Evolutionary conservation across 2,797 vertebrate genomes (phyloP).

Genomic region (Malurus leucopterus): DNA sequence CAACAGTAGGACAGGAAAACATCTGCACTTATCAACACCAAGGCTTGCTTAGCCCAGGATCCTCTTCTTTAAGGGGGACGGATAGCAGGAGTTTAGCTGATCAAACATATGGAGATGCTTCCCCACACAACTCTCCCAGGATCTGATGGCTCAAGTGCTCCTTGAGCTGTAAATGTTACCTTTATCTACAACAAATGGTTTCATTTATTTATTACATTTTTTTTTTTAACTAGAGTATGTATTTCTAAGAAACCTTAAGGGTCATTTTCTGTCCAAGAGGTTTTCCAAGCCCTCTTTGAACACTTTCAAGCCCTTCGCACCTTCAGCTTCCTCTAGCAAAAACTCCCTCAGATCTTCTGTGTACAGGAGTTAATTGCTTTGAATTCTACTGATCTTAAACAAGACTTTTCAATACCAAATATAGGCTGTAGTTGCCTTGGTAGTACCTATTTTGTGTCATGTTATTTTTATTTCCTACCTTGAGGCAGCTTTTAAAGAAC

Average conservation of each 20-base stretch:
- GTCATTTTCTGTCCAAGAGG: not conserved
- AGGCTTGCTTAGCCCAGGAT: not conserved
- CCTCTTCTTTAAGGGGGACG: not conserved
- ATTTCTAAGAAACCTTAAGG: not conserved
- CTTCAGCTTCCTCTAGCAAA: not conserved
- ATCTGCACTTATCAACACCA: not conserved
- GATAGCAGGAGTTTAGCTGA: not conserved
- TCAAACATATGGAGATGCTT: not conserved
- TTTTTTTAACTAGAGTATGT: not conserved
- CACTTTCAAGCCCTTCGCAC: not conserved
- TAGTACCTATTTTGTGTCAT: not conserved
- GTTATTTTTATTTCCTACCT: slow-evolving; percentile 14
- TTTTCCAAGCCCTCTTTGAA: not conserved
- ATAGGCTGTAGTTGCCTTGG: not conserved
- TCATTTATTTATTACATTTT: not conserved
- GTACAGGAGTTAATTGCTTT: not conserved
- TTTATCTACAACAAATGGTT: not conserved
- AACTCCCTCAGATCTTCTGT: not conserved
- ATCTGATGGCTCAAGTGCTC: not conserved
- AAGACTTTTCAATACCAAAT: not conserved
- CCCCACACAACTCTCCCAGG: not conserved
- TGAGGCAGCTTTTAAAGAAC: slow-evolving; percentile 21
- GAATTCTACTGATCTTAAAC: not conserved
- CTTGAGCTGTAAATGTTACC: not conserved
- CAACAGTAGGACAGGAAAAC: not conserved